Base-by-base conservation (phyloP, 2,888 invertebrate genomes). In the Enchytraeus crypticus region DNA sequence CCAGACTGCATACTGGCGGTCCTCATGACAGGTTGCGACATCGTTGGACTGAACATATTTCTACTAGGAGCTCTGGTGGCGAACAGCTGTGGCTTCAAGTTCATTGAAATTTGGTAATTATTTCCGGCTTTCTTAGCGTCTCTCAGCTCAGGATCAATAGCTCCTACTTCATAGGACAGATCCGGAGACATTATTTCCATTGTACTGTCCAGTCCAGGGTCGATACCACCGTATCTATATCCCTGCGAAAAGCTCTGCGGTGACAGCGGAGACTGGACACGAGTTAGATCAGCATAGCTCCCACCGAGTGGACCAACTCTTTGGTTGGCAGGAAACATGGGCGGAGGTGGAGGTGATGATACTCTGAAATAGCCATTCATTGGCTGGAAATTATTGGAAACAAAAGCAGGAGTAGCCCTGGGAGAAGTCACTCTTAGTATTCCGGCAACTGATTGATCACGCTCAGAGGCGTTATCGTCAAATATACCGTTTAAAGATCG, bases 101-200 rank as follows among this genome's bases (percentile, higher is more conserved):
- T 62, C 59, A 64, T 51, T 14, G 60, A 60, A 14, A 64, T 60
- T 33, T 62, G 59, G 54, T 64, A 64, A 27, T 43, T 47, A 5
- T 60, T 57, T 14, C 64, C 64, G 0, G 51, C 46, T 51, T 62
- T 62, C 38, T 64, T 38, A 4, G 57, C 64, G 33, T 64, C 60
- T 45, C 47, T 49, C 23, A 64, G 53, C 21, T 62, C 64, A 2
- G 62, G 62, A 29, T 64, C 64, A 5, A 64, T 49, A 5, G 51
- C 65, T 3, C 55, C 34, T 1, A 60, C 23, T n/a, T 60, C 60
- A n/a, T n/a, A n/a, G n/a, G n/a, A n/a, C 23, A 47, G 11, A 38
- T 38, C 38, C 21, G 11, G 49, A 21, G 49, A 18, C 49, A 47
- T 47, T 11, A 47, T 47, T 21, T 23, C 14, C 49, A 47, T 23